phyloP scores from a whole-genome alignment of 1,140 invertebrate genomes.

The Drosophila asahinai region DNA sequence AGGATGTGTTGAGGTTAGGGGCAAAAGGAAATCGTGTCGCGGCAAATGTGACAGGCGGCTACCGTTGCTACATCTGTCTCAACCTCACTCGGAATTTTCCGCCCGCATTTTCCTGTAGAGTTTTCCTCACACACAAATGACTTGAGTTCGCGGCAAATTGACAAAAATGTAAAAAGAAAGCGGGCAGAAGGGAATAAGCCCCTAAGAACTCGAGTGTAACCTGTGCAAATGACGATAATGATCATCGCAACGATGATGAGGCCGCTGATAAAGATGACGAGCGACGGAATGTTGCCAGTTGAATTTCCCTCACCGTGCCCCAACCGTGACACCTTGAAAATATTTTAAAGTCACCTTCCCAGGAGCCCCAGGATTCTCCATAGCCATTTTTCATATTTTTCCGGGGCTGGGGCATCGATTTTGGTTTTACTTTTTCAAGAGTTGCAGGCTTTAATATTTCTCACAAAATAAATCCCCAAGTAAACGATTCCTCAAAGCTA shows the following conservation, averaged over 20 bases:
- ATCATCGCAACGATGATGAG: conserved; percentile 23
- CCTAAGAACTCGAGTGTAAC: conserved; percentile 33
- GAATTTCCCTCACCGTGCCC: not conserved
- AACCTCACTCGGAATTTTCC: not conserved
- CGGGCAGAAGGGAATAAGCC: conserved; percentile 48
- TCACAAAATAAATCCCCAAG: not conserved
- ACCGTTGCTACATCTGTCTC: conserved; percentile 35
- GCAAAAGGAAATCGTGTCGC: conserved; percentile 74
- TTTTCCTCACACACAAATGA: conserved; percentile 54
- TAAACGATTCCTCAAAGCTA: not conserved
- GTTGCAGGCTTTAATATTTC: no score
- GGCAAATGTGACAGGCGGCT: conserved; percentile 69
- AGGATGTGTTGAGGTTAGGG: conserved; percentile 47
- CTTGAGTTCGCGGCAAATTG: conserved; percentile 67
- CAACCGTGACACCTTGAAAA: conserved; percentile 15
- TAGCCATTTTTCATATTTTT: conserved; percentile 2
- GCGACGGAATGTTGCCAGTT: conserved; percentile 30
- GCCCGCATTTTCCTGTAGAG: not conserved
- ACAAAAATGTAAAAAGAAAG: conserved; percentile 62
- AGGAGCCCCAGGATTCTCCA: not conserved
- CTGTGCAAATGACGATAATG: conserved; percentile 50
- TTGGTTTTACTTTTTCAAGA: not conserved
- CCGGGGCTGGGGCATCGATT: not conserved
- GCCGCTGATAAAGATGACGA: conserved; percentile 29
- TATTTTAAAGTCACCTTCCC: conserved; percentile 33